Evolutionary conservation across 1,140 invertebrate species (phyloP).

Genomic region (Drosophila leontia): DNA sequence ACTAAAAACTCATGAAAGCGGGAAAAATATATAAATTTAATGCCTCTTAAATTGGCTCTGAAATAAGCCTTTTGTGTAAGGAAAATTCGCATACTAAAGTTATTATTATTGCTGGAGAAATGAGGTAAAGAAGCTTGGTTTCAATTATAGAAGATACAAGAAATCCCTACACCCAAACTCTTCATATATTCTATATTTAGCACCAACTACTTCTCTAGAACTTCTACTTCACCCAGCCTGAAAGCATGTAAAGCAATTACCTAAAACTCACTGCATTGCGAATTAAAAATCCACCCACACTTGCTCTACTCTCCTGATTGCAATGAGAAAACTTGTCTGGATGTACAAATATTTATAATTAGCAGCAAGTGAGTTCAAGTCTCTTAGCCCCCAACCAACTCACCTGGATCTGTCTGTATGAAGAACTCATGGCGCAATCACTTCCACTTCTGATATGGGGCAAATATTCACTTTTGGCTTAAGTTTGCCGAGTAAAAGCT

Average conservation of each 20-base stretch:
- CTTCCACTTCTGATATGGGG: conserved; percentile 23
- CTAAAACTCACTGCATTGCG: conserved; percentile 1
- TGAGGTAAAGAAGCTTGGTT: neutral
- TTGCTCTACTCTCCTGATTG: conserved; percentile 27
- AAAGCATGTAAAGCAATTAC: conserved; percentile 16
- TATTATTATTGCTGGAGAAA: neutral
- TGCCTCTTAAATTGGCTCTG: neutral
- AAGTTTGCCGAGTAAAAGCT: conserved; percentile 31
- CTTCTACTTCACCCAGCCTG: too few species aligned
- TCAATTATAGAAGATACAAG: neutral
- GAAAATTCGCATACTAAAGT: neutral
- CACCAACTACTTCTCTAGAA: neutral
- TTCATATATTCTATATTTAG: neutral
- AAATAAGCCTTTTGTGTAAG: neutral
- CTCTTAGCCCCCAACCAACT: neutral
- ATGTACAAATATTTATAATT: conserved; percentile 37
- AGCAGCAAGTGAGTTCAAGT: conserved; percentile 9
- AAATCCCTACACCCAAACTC: neutral
- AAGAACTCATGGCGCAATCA: conserved; percentile 37
- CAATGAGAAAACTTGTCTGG: conserved; percentile 22
- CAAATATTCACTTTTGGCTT: conserved; percentile 29
- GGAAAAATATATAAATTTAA: conserved; percentile 1
- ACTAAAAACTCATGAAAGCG: too few species aligned
- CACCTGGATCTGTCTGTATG: conserved; percentile 21
- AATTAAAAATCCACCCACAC: conserved; percentile 16